Evolutionary conservation across 2,888 invertebrate genomes (phyloP), one percentile per base, ranked within the genome.

Genomic region (Phyto melanocephala): DNA sequence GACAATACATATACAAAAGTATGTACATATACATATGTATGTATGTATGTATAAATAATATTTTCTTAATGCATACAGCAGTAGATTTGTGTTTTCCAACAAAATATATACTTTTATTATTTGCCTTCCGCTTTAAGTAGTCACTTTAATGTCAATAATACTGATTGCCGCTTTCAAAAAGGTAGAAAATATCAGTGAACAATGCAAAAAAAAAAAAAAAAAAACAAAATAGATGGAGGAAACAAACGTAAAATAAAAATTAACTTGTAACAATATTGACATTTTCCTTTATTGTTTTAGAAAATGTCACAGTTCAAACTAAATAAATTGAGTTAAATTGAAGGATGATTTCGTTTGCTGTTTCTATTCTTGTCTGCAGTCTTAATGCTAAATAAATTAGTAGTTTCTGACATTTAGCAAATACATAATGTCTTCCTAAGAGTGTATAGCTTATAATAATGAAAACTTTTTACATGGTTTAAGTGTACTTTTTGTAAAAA

Each of bases 231-330:
- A 6, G 24, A 42, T n/a, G 2, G 10, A 24, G 3, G 0, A 17
- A 45, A n/a, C n/a, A n/a, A n/a, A n/a, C n/a, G 45, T 8, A 13
- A 42, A 22, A 52, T 40, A 24, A 24, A 24, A 54, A 40, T 24
- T 45, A 40, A 52, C 8, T 47, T 28, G 47, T 40, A 47, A 54
- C 37, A 78, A 40, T 71, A 65, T 78, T 63, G 56, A 78, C 71
- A 71, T 71, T 78, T 78, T 63, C 28, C 45, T 70, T 54, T 63
- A 54, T 65, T 56, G 11, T 68, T 56, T 56, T 24, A n/a, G 11
- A 63, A 78, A 78, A 78, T 71, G 78, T 78, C 71, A 78, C 7
- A 78, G 78, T 71, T 71, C 20, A 78, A 56, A 71, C 40, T 50
- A 42, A 75, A 65, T 65, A 63, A 56, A 47, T 37, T n/a, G 37